These are phyloP conservation scores for Clitarchus hookeri DNA, from an alignment of 2,888 invertebrate genomes.

Conservation along the genomic window DNA sequence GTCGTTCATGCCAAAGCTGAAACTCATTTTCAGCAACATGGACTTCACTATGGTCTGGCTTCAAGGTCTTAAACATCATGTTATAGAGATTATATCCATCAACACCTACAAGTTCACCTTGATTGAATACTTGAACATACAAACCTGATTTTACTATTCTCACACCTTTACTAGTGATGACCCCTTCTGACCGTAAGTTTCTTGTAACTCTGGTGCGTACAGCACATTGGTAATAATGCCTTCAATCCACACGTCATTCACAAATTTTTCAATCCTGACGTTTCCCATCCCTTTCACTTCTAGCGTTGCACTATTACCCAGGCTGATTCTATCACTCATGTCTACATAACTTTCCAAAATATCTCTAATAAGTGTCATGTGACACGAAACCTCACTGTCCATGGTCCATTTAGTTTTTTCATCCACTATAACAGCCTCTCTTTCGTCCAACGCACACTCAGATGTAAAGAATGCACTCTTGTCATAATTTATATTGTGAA, in stretches of 20 bases:
- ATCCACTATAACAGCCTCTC: background rate
- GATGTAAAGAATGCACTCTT: background rate
- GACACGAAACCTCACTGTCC: background rate
- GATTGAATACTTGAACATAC: background rate
- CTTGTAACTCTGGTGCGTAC: background rate
- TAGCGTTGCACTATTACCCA: background rate
- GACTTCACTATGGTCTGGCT: background rate
- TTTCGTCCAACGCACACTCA: background rate
- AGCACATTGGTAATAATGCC: background rate
- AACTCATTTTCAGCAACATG: background rate
- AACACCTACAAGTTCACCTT: slow-evolving; percentile 1
- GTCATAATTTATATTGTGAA: background rate
- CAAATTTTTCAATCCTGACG: background rate
- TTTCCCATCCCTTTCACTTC: background rate
- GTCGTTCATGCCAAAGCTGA: background rate
- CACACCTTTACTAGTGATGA: background rate
- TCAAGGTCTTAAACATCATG: background rate
- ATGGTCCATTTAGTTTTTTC: background rate
- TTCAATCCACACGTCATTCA: background rate
- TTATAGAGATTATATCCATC: background rate
- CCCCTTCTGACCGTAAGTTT: background rate
- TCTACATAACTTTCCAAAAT: background rate
- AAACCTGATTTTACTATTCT: background rate
- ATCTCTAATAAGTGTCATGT: slow-evolving; percentile 1
- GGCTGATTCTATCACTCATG: background rate